Conservation (phyloP, 2,888 invertebrate genomes). For the Zygogramma bicolorata region DNA sequence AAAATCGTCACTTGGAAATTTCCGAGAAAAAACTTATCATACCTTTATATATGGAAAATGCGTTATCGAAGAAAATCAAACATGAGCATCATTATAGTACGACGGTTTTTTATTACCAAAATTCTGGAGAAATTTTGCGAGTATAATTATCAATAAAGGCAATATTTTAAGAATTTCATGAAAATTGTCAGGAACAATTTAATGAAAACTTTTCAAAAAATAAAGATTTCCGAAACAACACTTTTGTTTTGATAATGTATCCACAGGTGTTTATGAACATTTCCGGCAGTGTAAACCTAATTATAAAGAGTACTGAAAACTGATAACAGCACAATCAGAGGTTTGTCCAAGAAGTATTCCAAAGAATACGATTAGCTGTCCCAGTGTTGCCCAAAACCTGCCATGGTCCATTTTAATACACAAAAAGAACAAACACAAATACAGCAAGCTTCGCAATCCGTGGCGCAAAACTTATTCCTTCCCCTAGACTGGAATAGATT, state of each 20-base stretch:
- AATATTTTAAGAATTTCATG: background rate
- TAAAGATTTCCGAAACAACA: no score
- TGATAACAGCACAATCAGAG: no score
- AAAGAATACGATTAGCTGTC: background rate
- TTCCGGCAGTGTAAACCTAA: background rate
- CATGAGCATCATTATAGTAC: background rate
- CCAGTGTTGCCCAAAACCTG: background rate
- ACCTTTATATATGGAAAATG: background rate
- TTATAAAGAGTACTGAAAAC: no score
- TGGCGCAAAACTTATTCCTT: background rate
- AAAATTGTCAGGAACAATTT: background rate
- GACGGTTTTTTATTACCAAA: no score
- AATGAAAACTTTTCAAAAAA: background rate
- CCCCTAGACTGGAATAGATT: background rate
- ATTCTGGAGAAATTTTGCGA: no score
- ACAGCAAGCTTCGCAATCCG: background rate
- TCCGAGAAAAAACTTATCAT: background rate
- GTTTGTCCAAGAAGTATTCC: no score
- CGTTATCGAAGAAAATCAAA: background rate
- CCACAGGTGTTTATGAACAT: background rate
- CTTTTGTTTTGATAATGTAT: no score
- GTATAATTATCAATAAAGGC: no score
- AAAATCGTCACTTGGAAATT: background rate
- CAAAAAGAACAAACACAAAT: slow-evolving; percentile 26
- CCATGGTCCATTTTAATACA: slow-evolving; percentile 26